Evolutionary conservation across 1,140 invertebrate genomes (phyloP), one percentile per base, ranked within the genome.

Genomic region (Monochamus saltuarius): DNA sequence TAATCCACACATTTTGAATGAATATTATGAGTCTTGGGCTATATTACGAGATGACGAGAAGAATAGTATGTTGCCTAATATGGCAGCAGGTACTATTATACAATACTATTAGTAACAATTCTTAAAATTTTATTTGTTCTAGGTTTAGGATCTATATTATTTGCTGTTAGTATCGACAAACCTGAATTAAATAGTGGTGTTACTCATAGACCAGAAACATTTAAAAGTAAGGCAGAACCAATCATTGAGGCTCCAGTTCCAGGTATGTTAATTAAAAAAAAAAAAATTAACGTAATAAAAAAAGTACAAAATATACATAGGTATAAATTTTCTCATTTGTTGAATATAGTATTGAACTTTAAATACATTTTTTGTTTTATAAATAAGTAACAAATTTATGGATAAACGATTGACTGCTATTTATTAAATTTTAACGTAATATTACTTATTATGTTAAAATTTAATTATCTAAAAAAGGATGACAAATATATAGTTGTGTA

Each of bases 161-260:
- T 97, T 81, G 94, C 94, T 19, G 87, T 96, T 70, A 90, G 85
- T 69, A 90, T 95, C 65, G 92, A 96, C 75, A 91, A 90, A 78
- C 77, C 85, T 54, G 89, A 91, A 74, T 79, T 95, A 39, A 92
- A 95, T 80, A 65, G 61, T 60, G 71, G 71, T 0, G 59, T 72
- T 4, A 64, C 54, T 10, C 57, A 29, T 1, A 62, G 70, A 56
- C 61, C 68, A 37, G 56, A 62, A 42, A 65, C 60, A 62, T 50
- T 66, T 8, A 59, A 67, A 6, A 56, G 56, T 2, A 73, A 69
- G 50, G 70, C 69, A 11, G 80, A 82, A 58, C 80, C 80, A 3
- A 73, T 82, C 37, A 81, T 82, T 51, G 73, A 75, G 69, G 73
- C 77, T 7, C 78, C 80, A 0, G 64, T 75, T 14, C 72, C 75